A percentile compares a stretch with the other conserved stretches of the same genome.
Conservation (phyloP, 2,888 invertebrate species). For the Platycnemis pennipes region DNA sequence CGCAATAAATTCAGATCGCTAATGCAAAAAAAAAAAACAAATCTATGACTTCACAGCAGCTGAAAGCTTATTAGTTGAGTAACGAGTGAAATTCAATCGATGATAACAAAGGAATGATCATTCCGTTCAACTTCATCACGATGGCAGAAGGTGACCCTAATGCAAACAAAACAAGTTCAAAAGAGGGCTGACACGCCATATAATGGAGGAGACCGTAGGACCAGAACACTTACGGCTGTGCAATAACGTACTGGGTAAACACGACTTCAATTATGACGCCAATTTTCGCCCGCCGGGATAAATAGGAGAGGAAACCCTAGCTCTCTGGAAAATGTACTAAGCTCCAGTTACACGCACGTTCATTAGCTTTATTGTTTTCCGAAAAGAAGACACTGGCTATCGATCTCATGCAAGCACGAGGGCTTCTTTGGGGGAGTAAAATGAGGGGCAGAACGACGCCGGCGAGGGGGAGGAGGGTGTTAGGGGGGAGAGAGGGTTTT, state of each 20-base stretch:
- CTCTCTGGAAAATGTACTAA: not conserved
- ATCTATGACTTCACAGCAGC: too few relatives aligned
- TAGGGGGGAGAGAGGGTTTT: not conserved
- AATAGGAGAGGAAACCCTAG: not conserved
- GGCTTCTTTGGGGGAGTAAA: not conserved
- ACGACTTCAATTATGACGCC: not conserved
- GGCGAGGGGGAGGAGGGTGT: not conserved
- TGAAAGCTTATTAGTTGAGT: too few relatives aligned
- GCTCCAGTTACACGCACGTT: not conserved
- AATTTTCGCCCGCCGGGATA: not conserved
- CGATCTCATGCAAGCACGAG: slow-evolving; percentile 31
- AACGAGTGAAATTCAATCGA: too few relatives aligned
- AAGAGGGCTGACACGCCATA: not conserved
- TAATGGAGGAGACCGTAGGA: not conserved
- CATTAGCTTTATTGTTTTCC: slow-evolving; percentile 17
- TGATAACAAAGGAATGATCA: too few relatives aligned
- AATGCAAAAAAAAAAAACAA: too few relatives aligned
- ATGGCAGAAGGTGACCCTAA: too few relatives aligned
- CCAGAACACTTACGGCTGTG: not conserved
- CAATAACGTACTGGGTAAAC: not conserved
- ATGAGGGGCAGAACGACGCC: not conserved
- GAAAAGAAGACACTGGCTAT: slow-evolving; percentile 10
- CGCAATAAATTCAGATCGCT: too few relatives aligned
- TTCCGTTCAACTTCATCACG: too few relatives aligned
- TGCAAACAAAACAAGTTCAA: too few relatives aligned